Base-by-base conservation (phyloP, 2,113 vertebrate genomes). In the Talpa occidentalis region DNA sequence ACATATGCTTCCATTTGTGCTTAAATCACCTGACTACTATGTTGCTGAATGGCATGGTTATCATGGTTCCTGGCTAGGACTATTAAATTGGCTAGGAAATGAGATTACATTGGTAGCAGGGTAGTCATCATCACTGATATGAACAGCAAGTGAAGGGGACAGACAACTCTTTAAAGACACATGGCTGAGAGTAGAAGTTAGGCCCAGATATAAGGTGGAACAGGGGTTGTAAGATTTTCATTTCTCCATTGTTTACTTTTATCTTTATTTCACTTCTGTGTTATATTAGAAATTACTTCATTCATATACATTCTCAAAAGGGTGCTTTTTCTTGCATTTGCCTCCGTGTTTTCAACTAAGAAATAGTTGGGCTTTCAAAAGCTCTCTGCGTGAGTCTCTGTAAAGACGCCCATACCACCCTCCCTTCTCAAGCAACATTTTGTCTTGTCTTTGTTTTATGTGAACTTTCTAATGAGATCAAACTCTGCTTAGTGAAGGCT, bases 401-500 rank as follows among this genome's bases (percentile, higher is more conserved):
- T 89, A 56, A 52, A 90, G 67, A 73, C 70, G 64, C 26, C 56
- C 26, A 15, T 0, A 49, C 16, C 42, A 79, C 16, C 5, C 21
- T 67, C 56, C 42, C 10, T 26, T 72, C 32, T 88, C 52, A 89
- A 66, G 49, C 12, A 32, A n/a, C 73, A 40, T 76, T 94, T 76
- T 72, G 32, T 44, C 76, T 59, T 74, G 28, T 88, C 79, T 91
- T 76, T 95, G 59, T 85, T 97, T 94, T 77, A 72, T 59, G 86
- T 60, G 77, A 95, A 93, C 81, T 95, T 90, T 42, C 85, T 94
- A 94, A 97, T 90, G 76, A 96, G 93, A 92, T 96, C 87, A 96
- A 95, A 91, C 56, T 92, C 76, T 67, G 56, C 92, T 95, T 92
- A 97, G 87, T 78, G 88, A 94, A 96, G 60, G 91, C 62, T 85